These are phyloP conservation scores for Bathynomus jamesi DNA, from an alignment of 1,140 invertebrate species.

Conservation along the genomic window DNA sequence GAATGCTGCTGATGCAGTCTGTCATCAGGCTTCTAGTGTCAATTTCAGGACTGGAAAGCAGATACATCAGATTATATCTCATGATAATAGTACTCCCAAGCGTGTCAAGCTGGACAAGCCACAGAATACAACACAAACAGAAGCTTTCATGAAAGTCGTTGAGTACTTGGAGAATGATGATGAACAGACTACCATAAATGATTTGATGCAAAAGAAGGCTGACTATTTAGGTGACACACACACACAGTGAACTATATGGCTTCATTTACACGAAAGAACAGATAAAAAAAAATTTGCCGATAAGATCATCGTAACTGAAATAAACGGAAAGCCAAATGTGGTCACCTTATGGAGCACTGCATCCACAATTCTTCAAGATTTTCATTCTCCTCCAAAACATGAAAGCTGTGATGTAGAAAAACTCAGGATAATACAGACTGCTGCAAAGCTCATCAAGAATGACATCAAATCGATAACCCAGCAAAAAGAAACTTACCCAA, in stretches of 20 bases:
- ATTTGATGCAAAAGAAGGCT: not conserved
- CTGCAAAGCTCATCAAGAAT: not conserved
- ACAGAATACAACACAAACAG: not conserved
- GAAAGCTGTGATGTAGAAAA: not conserved
- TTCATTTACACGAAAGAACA: not conserved
- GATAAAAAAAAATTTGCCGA: not conserved
- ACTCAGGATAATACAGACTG: not conserved
- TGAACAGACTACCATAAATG: not conserved
- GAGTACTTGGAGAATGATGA: not conserved
- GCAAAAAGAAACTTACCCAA: not conserved
- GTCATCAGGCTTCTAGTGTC: not conserved
- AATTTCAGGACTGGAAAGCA: not conserved
- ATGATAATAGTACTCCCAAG: not conserved
- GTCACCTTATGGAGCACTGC: not conserved
- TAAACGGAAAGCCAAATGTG: not conserved
- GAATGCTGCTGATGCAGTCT: not conserved
- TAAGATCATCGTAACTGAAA: not conserved
- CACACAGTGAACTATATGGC: not conserved
- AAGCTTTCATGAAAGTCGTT: not conserved
- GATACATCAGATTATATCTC: not conserved
- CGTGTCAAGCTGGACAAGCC: not conserved
- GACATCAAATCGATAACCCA: not conserved
- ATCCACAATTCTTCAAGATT: not conserved
- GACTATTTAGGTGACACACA: not conserved
- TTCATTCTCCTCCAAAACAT: not conserved